These are phyloP conservation scores for Elaeidobius kamerunicus DNA, from an alignment of 2,888 invertebrate species.

Conservation along the genomic window DNA sequence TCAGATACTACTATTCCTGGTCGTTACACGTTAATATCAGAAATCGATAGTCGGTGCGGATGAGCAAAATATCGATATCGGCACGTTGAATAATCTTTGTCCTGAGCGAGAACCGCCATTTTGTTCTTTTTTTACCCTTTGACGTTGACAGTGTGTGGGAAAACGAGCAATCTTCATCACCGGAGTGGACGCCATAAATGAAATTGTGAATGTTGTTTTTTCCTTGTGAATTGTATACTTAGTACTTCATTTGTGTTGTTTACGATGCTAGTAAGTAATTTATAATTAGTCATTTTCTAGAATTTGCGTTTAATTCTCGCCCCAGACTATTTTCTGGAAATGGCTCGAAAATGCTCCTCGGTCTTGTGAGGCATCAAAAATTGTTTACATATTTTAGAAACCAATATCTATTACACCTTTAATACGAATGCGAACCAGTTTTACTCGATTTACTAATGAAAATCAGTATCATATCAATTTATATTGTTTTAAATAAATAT, in stretches of 20 bases:
- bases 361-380: not conserved
- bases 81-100: no score
- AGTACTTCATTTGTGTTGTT: not conserved
- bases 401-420: not conserved
- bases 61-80: no score
- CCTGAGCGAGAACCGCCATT: no score
- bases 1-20: no score
- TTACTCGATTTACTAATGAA: not conserved
- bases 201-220: conserved; percentile 9
- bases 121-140: no score
- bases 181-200: conserved; percentile 20
- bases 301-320: not conserved
- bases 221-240: not conserved
- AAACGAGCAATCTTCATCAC: no score
- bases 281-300: not conserved
- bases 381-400: conserved; percentile 11
- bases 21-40: no score
- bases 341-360: no score
- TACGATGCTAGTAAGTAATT: conserved; percentile 4
- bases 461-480: not conserved
- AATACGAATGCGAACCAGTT: not conserved
- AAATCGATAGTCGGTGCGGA: no score
- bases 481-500: not conserved
- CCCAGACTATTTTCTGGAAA: no score
- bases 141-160: no score